Conservation (phyloP, 2,113 vertebrate genomes). For the Cinclus mexicanus region DNA sequence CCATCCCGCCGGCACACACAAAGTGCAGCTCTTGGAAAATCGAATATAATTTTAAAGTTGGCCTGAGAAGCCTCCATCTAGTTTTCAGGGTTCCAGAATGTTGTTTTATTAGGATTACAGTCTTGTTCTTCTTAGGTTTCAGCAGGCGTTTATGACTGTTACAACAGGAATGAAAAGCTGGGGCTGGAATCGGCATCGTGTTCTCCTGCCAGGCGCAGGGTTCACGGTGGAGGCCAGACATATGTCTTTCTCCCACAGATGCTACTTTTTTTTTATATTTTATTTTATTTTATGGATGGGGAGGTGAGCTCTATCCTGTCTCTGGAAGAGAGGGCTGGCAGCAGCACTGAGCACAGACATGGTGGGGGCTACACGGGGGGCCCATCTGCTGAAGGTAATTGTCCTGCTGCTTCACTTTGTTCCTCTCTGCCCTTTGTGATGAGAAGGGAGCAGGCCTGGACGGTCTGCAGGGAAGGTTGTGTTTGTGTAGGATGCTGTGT, state of each 20-base stretch:
- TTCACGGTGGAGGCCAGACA: conserved; percentile 67
- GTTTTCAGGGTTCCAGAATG: conserved; percentile 68
- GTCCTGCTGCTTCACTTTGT: neutral
- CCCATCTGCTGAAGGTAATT: neutral
- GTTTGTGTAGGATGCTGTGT: neutral
- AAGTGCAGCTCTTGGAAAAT: conserved; percentile 35
- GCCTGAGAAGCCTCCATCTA: conserved; percentile 52
- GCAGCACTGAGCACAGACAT: neutral
- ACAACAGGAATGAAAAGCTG: conserved; percentile 68
- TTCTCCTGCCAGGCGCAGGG: conserved; percentile 67
- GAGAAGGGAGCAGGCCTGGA: neutral
- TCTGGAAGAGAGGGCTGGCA: conserved; percentile 10
- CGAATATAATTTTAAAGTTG: conserved; percentile 53
- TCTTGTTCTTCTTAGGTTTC: conserved; percentile 72
- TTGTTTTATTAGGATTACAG: conserved; percentile 72
- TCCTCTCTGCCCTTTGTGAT: neutral
- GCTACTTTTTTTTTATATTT: conserved; percentile 47
- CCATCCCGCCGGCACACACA: neutral
- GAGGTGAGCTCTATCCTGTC: conserved; percentile 20
- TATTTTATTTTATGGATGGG: conserved; percentile 44
- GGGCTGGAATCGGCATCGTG: conserved; percentile 60
- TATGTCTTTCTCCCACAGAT: conserved; percentile 56
- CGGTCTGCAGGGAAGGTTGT: neutral
- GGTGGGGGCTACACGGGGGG: neutral
- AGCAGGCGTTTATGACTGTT: conserved; percentile 70